These are phyloP conservation scores for Monopterus albus DNA, from an alignment of 2,113 vertebrate species.

Conservation along the genomic window DNA sequence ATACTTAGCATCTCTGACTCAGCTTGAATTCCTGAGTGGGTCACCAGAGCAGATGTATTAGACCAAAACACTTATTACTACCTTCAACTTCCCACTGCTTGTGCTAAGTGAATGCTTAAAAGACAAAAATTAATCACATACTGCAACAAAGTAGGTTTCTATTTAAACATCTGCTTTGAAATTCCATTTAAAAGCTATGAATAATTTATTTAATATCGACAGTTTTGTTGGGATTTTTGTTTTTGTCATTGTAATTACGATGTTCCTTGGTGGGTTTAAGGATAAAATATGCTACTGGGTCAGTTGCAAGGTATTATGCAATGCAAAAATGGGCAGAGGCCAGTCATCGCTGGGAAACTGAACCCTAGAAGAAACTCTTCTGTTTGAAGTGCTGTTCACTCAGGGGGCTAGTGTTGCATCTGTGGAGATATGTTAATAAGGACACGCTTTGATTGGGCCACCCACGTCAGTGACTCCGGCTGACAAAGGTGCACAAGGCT, in stretches of 20 bases:
- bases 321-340: constrained; percentile 20
- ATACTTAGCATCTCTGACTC: constrained; percentile 8
- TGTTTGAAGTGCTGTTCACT: constrained; percentile 51
- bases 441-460: constrained; percentile 74
- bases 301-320: constrained; percentile 24
- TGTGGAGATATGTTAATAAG: constrained; percentile 74
- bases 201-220: neutral
- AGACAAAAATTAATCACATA: neutral
- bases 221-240: neutral
- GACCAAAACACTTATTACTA: constrained; percentile 5
- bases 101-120: neutral
- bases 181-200: constrained; percentile 5
- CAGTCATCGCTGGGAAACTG: constrained; percentile 29
- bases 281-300: constrained; percentile 31
- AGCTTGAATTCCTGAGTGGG: constrained; percentile 1
- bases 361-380: constrained; percentile 39
- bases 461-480: constrained; percentile 67
- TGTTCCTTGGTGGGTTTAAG: neutral
- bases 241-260: neutral
- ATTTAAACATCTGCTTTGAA: constrained; percentile 15
- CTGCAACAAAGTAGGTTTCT: neutral
- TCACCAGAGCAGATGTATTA: constrained; percentile 16
- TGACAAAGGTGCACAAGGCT: constrained; percentile 78
- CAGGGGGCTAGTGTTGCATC: constrained; percentile 52
- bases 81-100: constrained; percentile 18